Base-by-base conservation (phyloP, 2,797 vertebrate species). In the Choloepus didactylus region DNA sequence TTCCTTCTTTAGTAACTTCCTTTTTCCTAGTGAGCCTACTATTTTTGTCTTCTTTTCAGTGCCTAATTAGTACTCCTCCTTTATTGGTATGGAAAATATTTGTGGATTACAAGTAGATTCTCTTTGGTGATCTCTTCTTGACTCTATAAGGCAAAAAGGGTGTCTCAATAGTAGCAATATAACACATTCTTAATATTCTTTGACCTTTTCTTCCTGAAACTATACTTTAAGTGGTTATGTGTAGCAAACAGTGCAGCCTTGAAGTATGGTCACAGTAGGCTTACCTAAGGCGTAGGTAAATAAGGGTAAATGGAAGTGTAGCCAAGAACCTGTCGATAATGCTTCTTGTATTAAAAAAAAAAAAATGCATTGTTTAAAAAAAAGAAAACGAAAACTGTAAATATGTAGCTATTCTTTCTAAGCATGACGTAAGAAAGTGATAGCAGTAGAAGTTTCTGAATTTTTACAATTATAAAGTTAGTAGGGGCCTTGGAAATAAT, bases 41-140 rank as follows among this genome's bases (percentile, higher is more conserved):
- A 1, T 56, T 72, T 70, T 72, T 87, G 21, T 91, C 60, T 66
- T 76, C 29, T 69, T 75, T 79, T 88, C 62, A 92, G 44, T 90
- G 3, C 38, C 35, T 35, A 77, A 6, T 73, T 87, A 69, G 14
- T 73, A 51, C 3, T 90, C n/a, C 18, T 91, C 6, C 41, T 80
- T 92, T 51, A 25, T n/a, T 35, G 19, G n/a, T 77, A 23, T 93
- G 35, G 73, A 41, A 93, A 89, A 51, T 64, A 44, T 41, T 49
- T 82, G 29, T 69, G 64, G 73, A 72, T 75, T 85, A 9, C 5
- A 66, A 46, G 21, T 70, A 44, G n/a, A 44, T 66, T 83, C 15
- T 86, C 51, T 80, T 15, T 1, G 1, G 25, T 83, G 62, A 67
- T 60, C 87, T 82, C 62, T 76, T 59, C 67, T 66, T 38, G 16